These are phyloP conservation scores for Allolobophora icterica DNA, from an alignment of 2,888 invertebrate species.

Conservation along the genomic window DNA sequence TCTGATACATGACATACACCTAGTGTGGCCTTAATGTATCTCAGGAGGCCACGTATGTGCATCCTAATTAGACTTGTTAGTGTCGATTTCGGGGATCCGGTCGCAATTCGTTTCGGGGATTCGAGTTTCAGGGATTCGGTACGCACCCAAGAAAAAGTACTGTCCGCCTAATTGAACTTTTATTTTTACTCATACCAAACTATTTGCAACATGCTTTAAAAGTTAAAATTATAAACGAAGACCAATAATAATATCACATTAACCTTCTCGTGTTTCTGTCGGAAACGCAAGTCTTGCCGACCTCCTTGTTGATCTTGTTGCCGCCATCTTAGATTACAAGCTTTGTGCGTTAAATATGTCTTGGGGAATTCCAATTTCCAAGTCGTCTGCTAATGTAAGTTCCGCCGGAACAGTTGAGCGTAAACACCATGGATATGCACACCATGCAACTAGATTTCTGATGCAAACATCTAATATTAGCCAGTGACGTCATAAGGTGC, in stretches of 20 bases:
- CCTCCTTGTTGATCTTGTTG: background rate
- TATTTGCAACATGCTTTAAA: background rate
- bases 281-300: conserved; percentile 8
- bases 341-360: background rate
- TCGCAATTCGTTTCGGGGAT: no score
- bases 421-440: background rate
- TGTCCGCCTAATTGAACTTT: background rate
- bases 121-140: no score
- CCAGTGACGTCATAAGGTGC: no score
- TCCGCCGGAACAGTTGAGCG: background rate
- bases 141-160: no score
- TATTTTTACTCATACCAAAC: background rate
- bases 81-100: no score
- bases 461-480: no score
- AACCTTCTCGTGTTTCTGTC: background rate
- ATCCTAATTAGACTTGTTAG: no score
- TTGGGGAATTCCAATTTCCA: background rate
- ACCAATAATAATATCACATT: background rate
- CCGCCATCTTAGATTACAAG: background rate
- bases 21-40: no score
- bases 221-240: background rate
- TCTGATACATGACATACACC: no score
- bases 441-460: no score
- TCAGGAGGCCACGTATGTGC: no score
- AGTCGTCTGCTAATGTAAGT: background rate